A percentile compares a stretch with the other conserved stretches of the same genome.
Conservation (phyloP, 2,888 invertebrate species). For the Meganola albula region DNA sequence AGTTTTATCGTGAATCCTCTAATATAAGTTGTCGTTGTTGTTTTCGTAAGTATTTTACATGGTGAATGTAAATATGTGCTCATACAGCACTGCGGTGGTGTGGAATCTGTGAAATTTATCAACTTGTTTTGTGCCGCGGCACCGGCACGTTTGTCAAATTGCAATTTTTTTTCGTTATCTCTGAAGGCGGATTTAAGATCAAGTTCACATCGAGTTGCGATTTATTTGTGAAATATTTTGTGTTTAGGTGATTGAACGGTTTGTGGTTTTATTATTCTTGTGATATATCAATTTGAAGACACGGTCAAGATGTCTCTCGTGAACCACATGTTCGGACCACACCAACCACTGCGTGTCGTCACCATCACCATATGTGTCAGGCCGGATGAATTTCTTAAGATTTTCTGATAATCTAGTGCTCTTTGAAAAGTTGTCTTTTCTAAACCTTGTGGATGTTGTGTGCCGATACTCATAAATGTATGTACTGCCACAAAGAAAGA, state of each 20-base stretch:
- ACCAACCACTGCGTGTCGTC: slow-evolving; percentile 40
- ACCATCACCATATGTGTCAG: slow-evolving; percentile 35
- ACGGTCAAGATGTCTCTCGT: slow-evolving; percentile 61
- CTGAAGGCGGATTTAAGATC: slow-evolving; percentile 41
- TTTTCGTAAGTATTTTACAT: slow-evolving; percentile 73
- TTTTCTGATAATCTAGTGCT: too few species aligned
- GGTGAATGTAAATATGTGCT: slow-evolving; percentile 65
- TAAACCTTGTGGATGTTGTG: slow-evolving; percentile 22
- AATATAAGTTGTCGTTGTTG: slow-evolving; percentile 58
- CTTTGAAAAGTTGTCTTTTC: too few species aligned
- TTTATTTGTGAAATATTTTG: slow-evolving; percentile 32
- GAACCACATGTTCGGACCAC: slow-evolving; percentile 70
- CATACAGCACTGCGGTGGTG: slow-evolving; percentile 47
- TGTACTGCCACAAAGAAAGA: slow-evolving; percentile 35
- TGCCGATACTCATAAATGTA: too few species aligned
- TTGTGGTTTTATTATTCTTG: slow-evolving; percentile 42
- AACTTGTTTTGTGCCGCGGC: slow-evolving; percentile 58
- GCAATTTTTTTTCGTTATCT: slow-evolving; percentile 54
- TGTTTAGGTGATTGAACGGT: slow-evolving; percentile 38
- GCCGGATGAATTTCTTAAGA: too few species aligned
- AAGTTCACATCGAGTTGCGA: slow-evolving; percentile 37
- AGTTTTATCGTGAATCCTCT: slow-evolving; percentile 70
- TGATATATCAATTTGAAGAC: slow-evolving; percentile 43
- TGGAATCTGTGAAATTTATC: slow-evolving; percentile 64
- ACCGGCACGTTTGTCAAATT: slow-evolving; percentile 74